phyloP scores from a whole-genome alignment of 2,113 vertebrate genomes.

The Aix galericulata region DNA sequence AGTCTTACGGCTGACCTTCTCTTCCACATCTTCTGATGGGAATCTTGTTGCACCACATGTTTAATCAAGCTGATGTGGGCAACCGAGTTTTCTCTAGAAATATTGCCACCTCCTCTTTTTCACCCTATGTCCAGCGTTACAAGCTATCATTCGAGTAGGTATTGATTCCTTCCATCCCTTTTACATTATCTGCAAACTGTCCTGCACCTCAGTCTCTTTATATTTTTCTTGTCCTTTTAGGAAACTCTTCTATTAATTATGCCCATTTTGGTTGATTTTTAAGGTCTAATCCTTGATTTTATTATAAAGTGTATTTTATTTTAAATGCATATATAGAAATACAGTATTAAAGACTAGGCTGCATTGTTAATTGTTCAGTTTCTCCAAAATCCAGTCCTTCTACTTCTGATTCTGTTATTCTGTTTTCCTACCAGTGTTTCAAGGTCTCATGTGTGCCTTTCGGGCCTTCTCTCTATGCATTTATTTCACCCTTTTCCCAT shows the following conservation, averaged over 20 bases:
- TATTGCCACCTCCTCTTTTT: not conserved
- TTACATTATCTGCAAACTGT: not conserved
- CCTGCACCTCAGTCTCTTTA: not conserved
- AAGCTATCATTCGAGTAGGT: not conserved
- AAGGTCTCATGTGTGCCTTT: not conserved
- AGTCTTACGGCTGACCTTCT: not conserved
- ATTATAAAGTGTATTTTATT: not conserved
- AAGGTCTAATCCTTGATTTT: not conserved
- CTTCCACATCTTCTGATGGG: not conserved
- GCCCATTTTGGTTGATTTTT: not conserved
- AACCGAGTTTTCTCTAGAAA: not conserved
- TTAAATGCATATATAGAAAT: not conserved
- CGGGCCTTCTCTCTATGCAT: not conserved
- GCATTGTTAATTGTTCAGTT: not conserved
- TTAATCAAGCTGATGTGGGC: not conserved
- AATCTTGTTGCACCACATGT: not conserved
- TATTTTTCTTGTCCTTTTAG: not conserved
- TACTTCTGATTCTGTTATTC: accelerated
- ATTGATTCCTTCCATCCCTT: not conserved
- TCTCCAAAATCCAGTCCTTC: not conserved
- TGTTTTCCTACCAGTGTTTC: not conserved
- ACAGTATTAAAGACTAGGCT: not conserved
- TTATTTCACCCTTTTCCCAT: not conserved
- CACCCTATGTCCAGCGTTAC: not conserved
- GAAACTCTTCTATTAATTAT: not conserved